Conservation (phyloP, 2,797 vertebrate genomes). For the Pristis pectinata region DNA sequence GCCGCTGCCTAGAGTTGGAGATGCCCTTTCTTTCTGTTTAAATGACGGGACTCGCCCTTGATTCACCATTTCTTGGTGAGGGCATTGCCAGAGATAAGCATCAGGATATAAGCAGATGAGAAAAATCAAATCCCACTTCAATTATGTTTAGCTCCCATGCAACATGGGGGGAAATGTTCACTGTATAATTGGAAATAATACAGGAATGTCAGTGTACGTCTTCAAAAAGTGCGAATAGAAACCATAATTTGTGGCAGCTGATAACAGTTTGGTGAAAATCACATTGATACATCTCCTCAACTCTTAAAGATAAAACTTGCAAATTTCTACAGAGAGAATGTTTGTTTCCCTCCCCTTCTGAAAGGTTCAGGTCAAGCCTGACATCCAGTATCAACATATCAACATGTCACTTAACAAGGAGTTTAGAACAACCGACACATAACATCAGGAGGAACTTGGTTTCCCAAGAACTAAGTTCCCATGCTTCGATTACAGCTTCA, state of each 20-base stretch:
- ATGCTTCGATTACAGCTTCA: slow-evolving; percentile 16
- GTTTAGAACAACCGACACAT: background rate
- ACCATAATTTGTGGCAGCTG: background rate
- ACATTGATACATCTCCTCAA: background rate
- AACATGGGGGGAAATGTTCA: background rate
- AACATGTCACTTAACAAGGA: background rate
- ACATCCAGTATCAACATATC: background rate
- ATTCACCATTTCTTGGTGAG: background rate
- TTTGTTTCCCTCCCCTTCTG: background rate
- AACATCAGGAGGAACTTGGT: background rate
- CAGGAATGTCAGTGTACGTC: background rate
- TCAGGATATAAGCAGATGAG: background rate
- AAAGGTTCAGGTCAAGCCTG: background rate
- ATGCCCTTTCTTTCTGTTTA: background rate
- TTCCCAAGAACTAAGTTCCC: slow-evolving; percentile 22
- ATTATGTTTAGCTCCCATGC: background rate
- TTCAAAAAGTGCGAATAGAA: background rate
- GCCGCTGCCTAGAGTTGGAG: background rate
- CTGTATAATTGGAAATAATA: background rate
- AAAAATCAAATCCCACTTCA: background rate
- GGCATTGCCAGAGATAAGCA: background rate
- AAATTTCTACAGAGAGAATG: background rate
- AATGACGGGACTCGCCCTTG: background rate
- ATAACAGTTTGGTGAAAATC: background rate
- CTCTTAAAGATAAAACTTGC: background rate